Evolutionary conservation across 1,140 invertebrate genomes (phyloP), one percentile per base, ranked within the genome.

Genomic region (Lordiphosa collinella): DNA sequence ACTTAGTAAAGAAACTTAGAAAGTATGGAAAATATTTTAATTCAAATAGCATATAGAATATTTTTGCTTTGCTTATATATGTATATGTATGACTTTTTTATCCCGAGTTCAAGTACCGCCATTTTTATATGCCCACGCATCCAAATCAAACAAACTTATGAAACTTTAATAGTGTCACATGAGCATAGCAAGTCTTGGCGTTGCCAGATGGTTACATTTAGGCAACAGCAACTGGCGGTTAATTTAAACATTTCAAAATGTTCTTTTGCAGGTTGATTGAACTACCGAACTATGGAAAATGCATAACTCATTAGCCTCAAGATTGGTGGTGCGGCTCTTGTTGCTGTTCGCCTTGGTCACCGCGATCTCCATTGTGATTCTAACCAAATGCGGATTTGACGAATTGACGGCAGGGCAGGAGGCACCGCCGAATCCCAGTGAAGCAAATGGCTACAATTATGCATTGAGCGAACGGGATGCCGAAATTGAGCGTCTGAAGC

Each of bases 361-460:
- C 10, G 60, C 50, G 9, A 57, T 67, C 16, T 84, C 78, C 3
- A 84, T 84, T 11, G 73, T 52, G 4, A 64, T 84, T 13, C 51
- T 84, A 14, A 78, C 79, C 1, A 84, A 84, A 52, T 84, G 78
- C 47, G 78, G 78, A 6, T 84, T 84, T 11, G 79, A 84, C 22
- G 78, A 84, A 38, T 55, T 85, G 38, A 78, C 59, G 6, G 40
- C 72, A 0, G 54, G 58, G n/a, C 70, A 84, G 18, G 40, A 70
- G n/a, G 61, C 52, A 1, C 38, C 48, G 8, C 60, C 44, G 2
- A 72, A 64, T 46, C 71, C 71, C 41, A 84, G 72, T 18, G 72
- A 84, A 25, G 41, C 73, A 16, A 76, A 47, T 22, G 67, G 78
- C 11, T 73, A 62, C 11, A 78, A 49, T 10, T 73, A 61, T 14